Base-by-base conservation (phyloP, 2,888 invertebrate genomes). In the Temnothorax unifasciatus region DNA sequence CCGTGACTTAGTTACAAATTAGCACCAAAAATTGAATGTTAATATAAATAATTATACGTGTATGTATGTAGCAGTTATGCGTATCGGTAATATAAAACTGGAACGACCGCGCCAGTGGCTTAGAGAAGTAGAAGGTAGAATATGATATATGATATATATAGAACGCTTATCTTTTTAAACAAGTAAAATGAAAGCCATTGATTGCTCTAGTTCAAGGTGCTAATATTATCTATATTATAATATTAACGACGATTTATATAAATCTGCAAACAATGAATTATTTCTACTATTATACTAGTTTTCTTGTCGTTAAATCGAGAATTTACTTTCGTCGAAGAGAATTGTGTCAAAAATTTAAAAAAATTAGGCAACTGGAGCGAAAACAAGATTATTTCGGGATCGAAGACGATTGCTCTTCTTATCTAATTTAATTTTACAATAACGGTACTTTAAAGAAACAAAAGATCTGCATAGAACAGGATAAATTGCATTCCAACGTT, bases 401-500 rank as follows among this genome's bases (percentile, higher is more conserved):
- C 41, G 25, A 38, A 59, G 29, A 63, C 15, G 34, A 41, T n/a
- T 4, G 3, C 47, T 11, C 9, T 57, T 34, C 29, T 34, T 25
- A 21, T 21, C 21, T n/a, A 18, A 21, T 59, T 11, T 6, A 68
- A 25, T 64, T 74, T 47, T 38, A n/a, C 38, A 38, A 50, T 50
- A 74, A 59, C 59, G 47, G 38, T 38, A 13, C 21, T 73, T 59
- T 3, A 29, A 3, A 15, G n/a, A 57, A 25, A 64, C 9, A 21
- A 52, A 50, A 38, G 15, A 13, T 41, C 44, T 21, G n/a, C 21
- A 29, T 25, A n/a, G 21, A 41, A 25, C 13, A 44, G 18, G 59
- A 66, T 68, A 63, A 81, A 68, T 83, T 57, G 18, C 71, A 21
- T n/a, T 29, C 11, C 61, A 54, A 61, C 50, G 63, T 38, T 25